phyloP scores from a whole-genome alignment of 2,888 invertebrate genomes.

The Caenorhabditis doughertyi region DNA sequence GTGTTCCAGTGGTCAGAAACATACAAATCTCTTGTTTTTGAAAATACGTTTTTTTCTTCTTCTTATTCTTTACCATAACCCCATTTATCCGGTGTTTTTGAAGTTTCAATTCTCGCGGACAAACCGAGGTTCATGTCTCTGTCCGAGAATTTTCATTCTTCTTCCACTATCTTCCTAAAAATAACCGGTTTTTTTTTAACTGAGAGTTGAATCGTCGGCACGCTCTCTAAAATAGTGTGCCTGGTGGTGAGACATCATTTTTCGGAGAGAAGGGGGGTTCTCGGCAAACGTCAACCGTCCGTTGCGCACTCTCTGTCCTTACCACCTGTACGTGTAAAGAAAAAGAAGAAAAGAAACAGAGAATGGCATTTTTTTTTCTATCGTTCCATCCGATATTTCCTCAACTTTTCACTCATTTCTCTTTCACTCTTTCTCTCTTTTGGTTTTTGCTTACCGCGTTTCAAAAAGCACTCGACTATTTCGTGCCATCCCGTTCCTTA shows the following conservation, averaged over 20 bases:
- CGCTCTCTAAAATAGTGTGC: constrained; percentile 45
- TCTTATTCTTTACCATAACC: constrained; percentile 17
- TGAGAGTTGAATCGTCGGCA: constrained; percentile 39
- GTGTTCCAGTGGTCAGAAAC: constrained; percentile 15
- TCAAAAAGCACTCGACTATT: constrained; percentile 23
- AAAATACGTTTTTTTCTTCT: neutral
- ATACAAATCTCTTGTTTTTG: constrained; percentile 17
- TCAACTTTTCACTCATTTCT: constrained; percentile 12
- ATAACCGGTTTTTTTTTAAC: constrained; percentile 47
- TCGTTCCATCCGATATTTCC: constrained; percentile 27
- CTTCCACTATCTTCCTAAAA: constrained; percentile 35
- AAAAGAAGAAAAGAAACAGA: constrained; percentile 26
- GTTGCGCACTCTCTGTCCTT: constrained; percentile 58
- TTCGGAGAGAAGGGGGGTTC: constrained; percentile 17
- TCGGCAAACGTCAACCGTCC: constrained; percentile 61
- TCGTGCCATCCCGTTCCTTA: constrained; percentile 34
- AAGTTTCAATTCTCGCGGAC: constrained; percentile 19
- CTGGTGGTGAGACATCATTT: constrained; percentile 29
- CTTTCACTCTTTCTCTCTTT: constrained; percentile 15
- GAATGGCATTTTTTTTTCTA: constrained; percentile 27
- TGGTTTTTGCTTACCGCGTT: constrained; percentile 17
- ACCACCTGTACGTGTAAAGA: constrained; percentile 49
- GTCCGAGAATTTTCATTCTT: constrained; percentile 29
- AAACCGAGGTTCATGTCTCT: constrained; percentile 18
- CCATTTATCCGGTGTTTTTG: constrained; percentile 33